Evolutionary conservation across 2,888 invertebrate genomes (phyloP), one percentile per base, ranked within the genome.

Genomic region (Apoda limacodes): DNA sequence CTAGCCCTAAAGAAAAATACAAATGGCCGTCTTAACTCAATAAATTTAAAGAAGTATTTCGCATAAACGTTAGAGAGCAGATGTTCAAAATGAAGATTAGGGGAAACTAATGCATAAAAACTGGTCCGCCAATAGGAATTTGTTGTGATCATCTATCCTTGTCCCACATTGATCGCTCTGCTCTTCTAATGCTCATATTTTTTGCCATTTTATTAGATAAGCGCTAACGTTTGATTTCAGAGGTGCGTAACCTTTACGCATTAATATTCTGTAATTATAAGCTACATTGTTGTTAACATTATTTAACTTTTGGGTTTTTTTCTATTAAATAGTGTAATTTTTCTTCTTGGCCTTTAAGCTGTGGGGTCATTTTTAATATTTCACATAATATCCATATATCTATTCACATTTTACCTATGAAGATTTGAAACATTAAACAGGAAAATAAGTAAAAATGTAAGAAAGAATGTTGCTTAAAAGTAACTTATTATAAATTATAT

Each of bases 51-150:
- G 75, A 60, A 64, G 67, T 58, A 66, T 72, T 74, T 75, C 68
- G 67, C 62, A 66, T 68, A 67, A 64, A 68, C 66, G 72, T 72
- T 64, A 68, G 52, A 55, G 59, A 45, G 74, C 78, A 78, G 76
- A 76, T 78, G 78, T 64, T 68, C 67, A 64, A 71, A 74, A 72
- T 64, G 59, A 74, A 78, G 75, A 78, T 80, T 80, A 78, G 80
- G 80, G 80, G 78, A 78, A n/a, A 76, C 72, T 76, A 74, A 76
- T 50, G 64, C 69, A 78, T 78, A 78, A 80, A 80, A 80, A 76
- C 62, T 61, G 68, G 72, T 71, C 75, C 72, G 67, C 78, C 78
- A 78, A 80, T 78, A 48, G 58, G 55, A 50, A 46, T 39, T 46
- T 53, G 45, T 46, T 44, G 34, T 52, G 46, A 43, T 62, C 46